Percentiles rank a stretch among this genome's conserved stretches.
phyloP scores from a whole-genome alignment of 2,888 invertebrate species.

The Antheraea yamamai region DNA sequence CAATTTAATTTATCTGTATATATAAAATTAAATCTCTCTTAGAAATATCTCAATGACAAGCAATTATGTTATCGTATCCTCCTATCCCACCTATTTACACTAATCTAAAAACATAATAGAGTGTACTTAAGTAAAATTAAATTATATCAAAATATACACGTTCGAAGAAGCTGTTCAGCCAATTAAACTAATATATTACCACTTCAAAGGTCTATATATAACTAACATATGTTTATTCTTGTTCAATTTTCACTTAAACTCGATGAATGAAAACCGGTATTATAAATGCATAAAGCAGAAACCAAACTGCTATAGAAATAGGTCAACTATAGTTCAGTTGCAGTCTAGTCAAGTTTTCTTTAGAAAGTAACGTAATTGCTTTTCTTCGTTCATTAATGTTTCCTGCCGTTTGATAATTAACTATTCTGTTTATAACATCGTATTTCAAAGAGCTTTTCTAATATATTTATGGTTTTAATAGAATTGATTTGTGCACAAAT shows the following conservation, averaged over 20 bases:
- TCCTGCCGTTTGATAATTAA: conserved; percentile 33
- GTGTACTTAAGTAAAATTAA: neutral
- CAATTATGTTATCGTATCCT: neutral
- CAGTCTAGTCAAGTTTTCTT: conserved; percentile 36
- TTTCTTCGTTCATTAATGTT: conserved; percentile 35
- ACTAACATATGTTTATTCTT: neutral
- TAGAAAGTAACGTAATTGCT: conserved; percentile 34
- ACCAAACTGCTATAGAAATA: conserved; percentile 23
- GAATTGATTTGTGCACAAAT: neutral
- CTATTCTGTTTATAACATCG: neutral
- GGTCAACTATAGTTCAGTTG: conserved; percentile 22
- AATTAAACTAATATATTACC: neutral
- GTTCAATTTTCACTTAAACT: neutral
- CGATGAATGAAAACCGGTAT: conserved; percentile 7
- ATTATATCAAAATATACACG: neutral
- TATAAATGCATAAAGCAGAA: neutral
- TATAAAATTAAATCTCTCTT: too few species aligned
- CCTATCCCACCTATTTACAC: neutral
- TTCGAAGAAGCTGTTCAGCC: neutral
- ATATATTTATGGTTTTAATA: neutral
- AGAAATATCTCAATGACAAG: too few species aligned
- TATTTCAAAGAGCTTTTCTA: neutral
- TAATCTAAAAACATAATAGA: neutral
- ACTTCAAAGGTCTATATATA: neutral
- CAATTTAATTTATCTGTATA: too few species aligned